phyloP scores from a whole-genome alignment of 2,113 vertebrate genomes.

The Macroglossus sobrinus region DNA sequence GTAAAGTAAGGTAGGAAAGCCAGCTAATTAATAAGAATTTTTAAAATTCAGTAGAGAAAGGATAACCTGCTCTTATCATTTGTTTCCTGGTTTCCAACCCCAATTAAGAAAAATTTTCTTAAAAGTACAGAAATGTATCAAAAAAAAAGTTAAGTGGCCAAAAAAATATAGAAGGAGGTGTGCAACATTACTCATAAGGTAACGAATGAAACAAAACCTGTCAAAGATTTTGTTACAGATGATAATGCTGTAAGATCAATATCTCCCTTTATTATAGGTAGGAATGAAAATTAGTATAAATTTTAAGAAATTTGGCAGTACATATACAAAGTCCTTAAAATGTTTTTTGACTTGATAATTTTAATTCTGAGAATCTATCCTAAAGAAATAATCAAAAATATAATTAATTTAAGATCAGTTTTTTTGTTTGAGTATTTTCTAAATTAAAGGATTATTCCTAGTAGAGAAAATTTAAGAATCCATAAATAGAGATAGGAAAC shows the following conservation, averaged over 20 bases:
- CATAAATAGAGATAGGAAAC: not conserved
- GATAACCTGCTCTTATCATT: not conserved
- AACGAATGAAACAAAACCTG: not conserved
- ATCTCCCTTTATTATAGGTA: not conserved
- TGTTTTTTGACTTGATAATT: not conserved
- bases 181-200: not conserved
- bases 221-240: slow-evolving; percentile 8
- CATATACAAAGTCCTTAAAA: not conserved
- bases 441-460: slow-evolving; percentile 8
- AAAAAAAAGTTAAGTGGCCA: not conserved
- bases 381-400: slow-evolving; percentile 2
- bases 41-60: not conserved
- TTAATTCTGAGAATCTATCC: not conserved
- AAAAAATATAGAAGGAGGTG: not conserved
- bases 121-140: not conserved
- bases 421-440: not conserved
- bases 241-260: not conserved
- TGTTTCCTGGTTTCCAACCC: not conserved
- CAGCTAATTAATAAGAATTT: not conserved
- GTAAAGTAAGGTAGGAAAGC: not conserved
- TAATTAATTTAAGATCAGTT: slow-evolving; percentile 10
- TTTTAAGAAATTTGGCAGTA: not conserved
- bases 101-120: not conserved
- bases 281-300: not conserved
- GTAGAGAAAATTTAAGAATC: slow-evolving; percentile 18